Evolutionary conservation across 2,888 invertebrate species (phyloP), one percentile per base, ranked within the genome.

Genomic region (Callimorpha dominula): DNA sequence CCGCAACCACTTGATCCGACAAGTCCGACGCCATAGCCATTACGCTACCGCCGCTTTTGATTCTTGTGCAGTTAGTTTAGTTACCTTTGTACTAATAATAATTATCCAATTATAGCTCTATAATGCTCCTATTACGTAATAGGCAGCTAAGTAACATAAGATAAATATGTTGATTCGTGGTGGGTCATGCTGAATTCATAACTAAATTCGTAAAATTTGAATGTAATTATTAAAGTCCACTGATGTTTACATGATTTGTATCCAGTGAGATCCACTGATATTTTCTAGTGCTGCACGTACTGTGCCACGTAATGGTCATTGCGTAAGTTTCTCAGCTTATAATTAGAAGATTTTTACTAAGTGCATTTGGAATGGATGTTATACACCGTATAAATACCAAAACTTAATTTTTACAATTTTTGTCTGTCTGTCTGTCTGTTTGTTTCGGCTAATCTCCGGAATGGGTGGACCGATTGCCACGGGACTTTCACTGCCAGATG

Each of bases 101-200:
- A 54, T 6, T 42, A 17, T 43, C 15, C 15, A 52, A 52, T 14
- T 42, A 57, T 46, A 8, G n/a, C 12, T 57, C 49, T 71, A 49
- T 65, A 31, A 49, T 65, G 31, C 12, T 57, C 40, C 57, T 49
- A 50, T 70, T 65, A 57, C 7, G 46, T 43, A 52, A 64, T n/a
- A 17, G 43, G 52, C 17, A 31, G 31, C 31, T 31, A 54, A 52
- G 20, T 65, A 31, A 65, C 20, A 17, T 54, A 50, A n/a, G 40
- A 62, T 7, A 40, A 43, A 12, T 69, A 50, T 62, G 42, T 50
- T 50, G 31, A 65, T 64, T 15, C 42, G 20, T n/a, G 20, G 20
- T 17, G n/a, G 57, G 57, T 43, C 43, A n/a, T 20, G 68, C 31
- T 50, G 11, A 66, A 57, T 43, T 60, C 14, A 43, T 20, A 43